A percentile compares a stretch with the other conserved stretches of the same genome.
Evolutionary conservation across 2,888 invertebrate species (phyloP).

Genomic region (Gryllus longicercus): DNA sequence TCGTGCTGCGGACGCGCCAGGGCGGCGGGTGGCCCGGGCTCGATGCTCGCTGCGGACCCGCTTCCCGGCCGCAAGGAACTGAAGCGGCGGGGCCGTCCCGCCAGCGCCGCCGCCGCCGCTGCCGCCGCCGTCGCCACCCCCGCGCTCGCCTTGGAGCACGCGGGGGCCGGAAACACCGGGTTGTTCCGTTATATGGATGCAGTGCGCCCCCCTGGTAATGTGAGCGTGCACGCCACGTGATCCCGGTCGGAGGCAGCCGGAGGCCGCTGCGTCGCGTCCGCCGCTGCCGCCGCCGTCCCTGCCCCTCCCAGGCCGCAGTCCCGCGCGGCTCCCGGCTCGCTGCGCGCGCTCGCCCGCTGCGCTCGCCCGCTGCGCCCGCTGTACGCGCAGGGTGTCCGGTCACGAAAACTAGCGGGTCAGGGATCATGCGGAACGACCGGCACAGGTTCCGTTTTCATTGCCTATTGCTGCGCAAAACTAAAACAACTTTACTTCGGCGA

Average conservation of each 20-base stretch:
- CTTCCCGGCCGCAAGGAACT: not conserved
- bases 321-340: no score
- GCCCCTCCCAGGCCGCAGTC: no score
- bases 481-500: not conserved
- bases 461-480: not conserved
- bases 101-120: not conserved
- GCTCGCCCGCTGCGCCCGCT: no score
- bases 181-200: not conserved
- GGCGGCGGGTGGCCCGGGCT: not conserved
- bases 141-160: not conserved
- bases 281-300: no score
- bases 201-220: not conserved
- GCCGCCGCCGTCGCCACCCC: not conserved
- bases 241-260: not conserved
- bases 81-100: not conserved
- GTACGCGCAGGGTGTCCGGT: no score
- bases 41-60: not conserved
- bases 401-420: no score
- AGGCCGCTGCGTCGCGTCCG: no score
- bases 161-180: conserved; percentile 9
- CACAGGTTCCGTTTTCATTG: not conserved
- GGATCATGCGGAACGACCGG: no score
- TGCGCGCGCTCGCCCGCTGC: no score
- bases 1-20: no score
- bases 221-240: conserved; percentile 5